phyloP scores from a whole-genome alignment of 1,140 invertebrate genomes.

The Drosophila azteca region DNA sequence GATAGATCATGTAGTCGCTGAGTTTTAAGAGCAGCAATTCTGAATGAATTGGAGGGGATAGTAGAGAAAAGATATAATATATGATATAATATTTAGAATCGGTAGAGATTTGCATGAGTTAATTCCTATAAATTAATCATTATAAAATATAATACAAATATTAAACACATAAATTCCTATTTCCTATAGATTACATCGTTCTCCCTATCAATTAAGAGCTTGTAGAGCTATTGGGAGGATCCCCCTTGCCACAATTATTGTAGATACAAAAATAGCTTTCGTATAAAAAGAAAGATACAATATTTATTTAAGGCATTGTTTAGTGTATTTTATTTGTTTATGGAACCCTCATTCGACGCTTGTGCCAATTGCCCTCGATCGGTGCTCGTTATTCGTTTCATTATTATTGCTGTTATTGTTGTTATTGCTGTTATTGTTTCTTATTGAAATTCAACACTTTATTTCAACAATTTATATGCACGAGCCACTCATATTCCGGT shows the following conservation, averaged over 20 bases:
- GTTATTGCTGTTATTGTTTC: slow-evolving; percentile 33
- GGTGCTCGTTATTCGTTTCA: no score
- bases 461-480: slow-evolving; percentile 52
- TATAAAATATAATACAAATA: background rate
- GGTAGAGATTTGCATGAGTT: no score
- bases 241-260: background rate
- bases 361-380: slow-evolving; percentile 27
- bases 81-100: no score
- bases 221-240: background rate
- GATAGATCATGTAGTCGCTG: no score
- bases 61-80: no score
- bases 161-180: slow-evolving; percentile 18
- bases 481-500: slow-evolving; percentile 20
- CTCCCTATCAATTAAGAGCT: background rate
- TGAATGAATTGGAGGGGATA: no score
- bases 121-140: no score
- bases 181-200: slow-evolving; percentile 12
- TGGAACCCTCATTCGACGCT: slow-evolving; percentile 34
- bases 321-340: slow-evolving; percentile 47
- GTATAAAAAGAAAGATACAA: slow-evolving; percentile 1
- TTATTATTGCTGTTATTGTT: no score
- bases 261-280: background rate
- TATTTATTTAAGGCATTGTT: background rate
- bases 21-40: no score
- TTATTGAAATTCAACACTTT: slow-evolving; percentile 52